Conservation (phyloP, 2,113 vertebrate species). For the Nanorana parkeri region DNA sequence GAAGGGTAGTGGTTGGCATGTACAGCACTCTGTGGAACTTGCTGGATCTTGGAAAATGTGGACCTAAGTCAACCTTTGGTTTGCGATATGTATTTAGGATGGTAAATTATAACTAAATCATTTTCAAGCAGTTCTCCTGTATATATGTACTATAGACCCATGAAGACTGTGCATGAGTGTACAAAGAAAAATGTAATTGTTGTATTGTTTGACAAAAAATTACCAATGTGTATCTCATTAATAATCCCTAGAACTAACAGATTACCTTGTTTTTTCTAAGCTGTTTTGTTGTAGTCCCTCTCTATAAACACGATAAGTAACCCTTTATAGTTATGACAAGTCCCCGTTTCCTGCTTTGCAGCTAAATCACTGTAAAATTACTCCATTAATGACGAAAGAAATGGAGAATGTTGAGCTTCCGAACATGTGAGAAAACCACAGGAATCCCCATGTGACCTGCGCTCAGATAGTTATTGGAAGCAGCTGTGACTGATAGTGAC, state of each 20-base stretch:
- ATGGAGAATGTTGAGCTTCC: conserved; percentile 41
- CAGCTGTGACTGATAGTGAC: conserved; percentile 70
- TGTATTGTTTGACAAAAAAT: too few species aligned
- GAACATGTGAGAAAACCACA: conserved; percentile 64
- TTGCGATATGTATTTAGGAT: too few species aligned
- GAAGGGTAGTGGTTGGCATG: too few species aligned
- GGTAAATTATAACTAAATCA: too few species aligned
- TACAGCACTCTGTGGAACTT: too few species aligned
- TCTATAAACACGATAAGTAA: conserved; percentile 8
- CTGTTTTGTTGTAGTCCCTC: neutral
- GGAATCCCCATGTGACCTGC: conserved; percentile 70
- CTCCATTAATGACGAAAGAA: conserved; percentile 59
- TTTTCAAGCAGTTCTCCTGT: too few species aligned
- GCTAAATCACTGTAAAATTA: conserved; percentile 62
- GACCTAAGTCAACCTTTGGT: too few species aligned
- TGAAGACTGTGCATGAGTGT: too few species aligned
- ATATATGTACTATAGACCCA: too few species aligned
- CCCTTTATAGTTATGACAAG: conserved; percentile 13
- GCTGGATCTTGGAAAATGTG: too few species aligned
- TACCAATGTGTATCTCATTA: too few species aligned
- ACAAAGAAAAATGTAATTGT: too few species aligned
- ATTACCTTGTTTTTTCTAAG: conserved; percentile 1
- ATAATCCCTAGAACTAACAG: neutral
- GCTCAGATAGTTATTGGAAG: conserved; percentile 69
- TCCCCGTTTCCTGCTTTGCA: conserved; percentile 5